Percentiles rank a stretch among this genome's conserved stretches.
These are phyloP conservation scores for Glossophaga mutica DNA, from an alignment of 2,797 vertebrate genomes.

Conservation along the genomic window DNA sequence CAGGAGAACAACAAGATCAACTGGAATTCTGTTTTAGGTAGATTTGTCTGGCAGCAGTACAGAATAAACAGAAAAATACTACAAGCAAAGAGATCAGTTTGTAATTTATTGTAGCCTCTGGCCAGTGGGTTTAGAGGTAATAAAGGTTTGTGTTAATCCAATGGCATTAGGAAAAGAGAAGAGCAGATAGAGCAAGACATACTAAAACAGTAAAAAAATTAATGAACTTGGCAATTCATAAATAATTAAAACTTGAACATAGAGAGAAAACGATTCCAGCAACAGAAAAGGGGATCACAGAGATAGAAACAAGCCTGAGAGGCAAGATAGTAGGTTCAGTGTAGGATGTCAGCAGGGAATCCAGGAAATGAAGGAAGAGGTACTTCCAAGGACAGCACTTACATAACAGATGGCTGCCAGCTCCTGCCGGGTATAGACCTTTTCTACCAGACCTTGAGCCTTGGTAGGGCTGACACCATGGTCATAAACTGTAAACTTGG, in stretches of 20 bases:
- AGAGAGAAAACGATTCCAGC: neutral
- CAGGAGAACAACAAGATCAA: neutral
- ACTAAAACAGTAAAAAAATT: neutral
- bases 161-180: neutral
- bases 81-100: neutral
- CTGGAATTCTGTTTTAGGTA: neutral
- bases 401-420: constrained; percentile 96
- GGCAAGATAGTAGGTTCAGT: neutral
- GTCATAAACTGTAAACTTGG: constrained; percentile 97
- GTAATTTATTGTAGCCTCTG: neutral
- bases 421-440: constrained; percentile 91
- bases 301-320: neutral
- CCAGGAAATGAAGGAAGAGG: neutral
- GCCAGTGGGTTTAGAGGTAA: neutral
- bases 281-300: neutral
- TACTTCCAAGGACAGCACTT: constrained; percentile 71
- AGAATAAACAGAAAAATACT: neutral
- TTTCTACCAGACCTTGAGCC: constrained; percentile 89
- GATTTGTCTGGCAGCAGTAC: neutral
- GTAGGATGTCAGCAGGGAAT: neutral
- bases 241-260: neutral
- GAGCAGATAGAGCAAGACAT: neutral
- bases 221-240: neutral
- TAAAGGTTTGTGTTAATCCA: neutral
- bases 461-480: constrained; percentile 92